phyloP scores from a whole-genome alignment of 2,113 vertebrate species.

The Mobula hypostoma region DNA sequence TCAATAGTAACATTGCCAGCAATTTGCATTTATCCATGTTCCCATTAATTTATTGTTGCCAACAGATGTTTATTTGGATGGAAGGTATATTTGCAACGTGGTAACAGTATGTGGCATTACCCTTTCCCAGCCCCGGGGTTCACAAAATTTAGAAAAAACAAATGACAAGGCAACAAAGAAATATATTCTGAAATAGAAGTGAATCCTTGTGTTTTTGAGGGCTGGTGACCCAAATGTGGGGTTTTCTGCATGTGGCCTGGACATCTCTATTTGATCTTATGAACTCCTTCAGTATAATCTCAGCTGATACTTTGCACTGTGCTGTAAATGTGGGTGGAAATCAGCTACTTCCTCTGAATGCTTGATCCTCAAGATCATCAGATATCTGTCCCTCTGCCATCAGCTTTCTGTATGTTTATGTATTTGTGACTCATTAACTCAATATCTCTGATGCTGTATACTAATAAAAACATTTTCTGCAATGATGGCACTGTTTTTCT shows the following conservation, averaged over 20 bases:
- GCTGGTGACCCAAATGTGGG: background rate
- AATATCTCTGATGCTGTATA: constrained; percentile 24
- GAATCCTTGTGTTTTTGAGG: background rate
- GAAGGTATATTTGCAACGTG: background rate
- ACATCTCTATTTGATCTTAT: constrained; percentile 20
- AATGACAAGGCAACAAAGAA: background rate
- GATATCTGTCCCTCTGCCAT: constrained; percentile 24
- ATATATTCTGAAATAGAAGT: background rate
- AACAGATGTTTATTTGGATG: background rate
- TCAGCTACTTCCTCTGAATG: background rate
- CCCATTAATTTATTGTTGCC: background rate
- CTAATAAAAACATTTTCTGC: constrained; percentile 30
- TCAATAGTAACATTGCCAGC: too few species aligned
- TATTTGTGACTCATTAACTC: constrained; percentile 22
- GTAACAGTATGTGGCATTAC: background rate
- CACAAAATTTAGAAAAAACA: background rate
- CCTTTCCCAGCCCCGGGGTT: background rate
- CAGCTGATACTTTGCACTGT: constrained; percentile 7
- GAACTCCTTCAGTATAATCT: constrained; percentile 8
- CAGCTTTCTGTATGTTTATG: constrained; percentile 21
- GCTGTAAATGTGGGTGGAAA: background rate
- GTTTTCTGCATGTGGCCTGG: background rate
- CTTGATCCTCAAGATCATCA: background rate
- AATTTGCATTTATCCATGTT: background rate
- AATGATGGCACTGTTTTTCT: constrained; percentile 9